These are phyloP conservation scores for Catharus ustulatus DNA, from an alignment of 2,797 vertebrate species.

Conservation along the genomic window DNA sequence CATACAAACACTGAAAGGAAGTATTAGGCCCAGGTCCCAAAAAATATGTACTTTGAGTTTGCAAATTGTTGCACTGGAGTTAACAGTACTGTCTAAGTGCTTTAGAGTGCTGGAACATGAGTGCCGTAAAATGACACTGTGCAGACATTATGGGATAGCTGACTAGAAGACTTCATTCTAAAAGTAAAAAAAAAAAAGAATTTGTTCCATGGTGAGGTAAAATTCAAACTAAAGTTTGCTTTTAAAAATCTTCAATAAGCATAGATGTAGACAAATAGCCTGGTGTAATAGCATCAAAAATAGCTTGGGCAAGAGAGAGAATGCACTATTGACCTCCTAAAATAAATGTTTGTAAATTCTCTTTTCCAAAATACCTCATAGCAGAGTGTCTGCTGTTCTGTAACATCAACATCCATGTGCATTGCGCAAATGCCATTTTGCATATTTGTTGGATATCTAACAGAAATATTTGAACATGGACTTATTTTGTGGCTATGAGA, in stretches of 20 bases:
- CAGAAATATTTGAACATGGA: constrained; percentile 23
- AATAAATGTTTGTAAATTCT: constrained; percentile 76
- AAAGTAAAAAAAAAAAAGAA: background rate
- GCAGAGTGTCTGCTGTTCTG: background rate
- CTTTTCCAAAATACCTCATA: constrained; percentile 49
- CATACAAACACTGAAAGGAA: constrained; percentile 21
- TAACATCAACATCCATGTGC: constrained; percentile 63
- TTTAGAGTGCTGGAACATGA: background rate
- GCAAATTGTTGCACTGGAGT: constrained; percentile 30
- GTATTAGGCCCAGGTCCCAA: constrained; percentile 26
- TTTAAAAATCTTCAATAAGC: background rate
- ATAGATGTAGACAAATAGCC: background rate
- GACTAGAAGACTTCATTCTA: background rate
- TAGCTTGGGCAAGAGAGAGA: constrained; percentile 36
- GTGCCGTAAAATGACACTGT: background rate
- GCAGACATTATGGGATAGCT: background rate
- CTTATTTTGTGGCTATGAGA: constrained; percentile 50
- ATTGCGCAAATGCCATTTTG: constrained; percentile 42
- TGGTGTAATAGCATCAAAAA: constrained; percentile 10
- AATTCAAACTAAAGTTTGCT: background rate
- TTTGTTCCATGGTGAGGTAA: background rate
- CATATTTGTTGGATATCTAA: background rate
- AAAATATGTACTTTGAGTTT: constrained; percentile 37
- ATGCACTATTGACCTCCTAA: constrained; percentile 59
- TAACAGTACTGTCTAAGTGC: background rate